These are phyloP conservation scores for Euphonia xanthogaster DNA, from an alignment of 2,797 vertebrate species.

Conservation along the genomic window DNA sequence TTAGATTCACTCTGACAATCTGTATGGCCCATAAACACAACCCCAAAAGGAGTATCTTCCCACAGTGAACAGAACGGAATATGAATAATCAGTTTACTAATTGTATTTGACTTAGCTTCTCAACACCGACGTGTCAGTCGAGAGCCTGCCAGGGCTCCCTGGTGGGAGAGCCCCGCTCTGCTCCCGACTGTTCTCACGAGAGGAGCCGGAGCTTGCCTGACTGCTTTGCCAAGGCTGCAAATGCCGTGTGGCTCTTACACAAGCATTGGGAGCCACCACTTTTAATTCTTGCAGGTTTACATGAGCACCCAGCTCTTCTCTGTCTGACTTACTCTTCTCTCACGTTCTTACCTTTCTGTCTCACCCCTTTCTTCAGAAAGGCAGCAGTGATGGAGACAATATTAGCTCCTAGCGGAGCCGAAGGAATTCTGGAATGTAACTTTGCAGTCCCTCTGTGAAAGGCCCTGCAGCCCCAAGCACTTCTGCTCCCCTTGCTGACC, in stretches of 20 bases:
- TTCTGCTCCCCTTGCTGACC: neutral
- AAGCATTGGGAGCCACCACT: neutral
- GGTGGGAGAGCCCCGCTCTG: neutral
- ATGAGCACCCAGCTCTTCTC: neutral
- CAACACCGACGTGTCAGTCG: neutral
- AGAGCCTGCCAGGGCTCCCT: neutral
- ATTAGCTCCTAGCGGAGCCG: neutral
- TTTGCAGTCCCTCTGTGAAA: neutral
- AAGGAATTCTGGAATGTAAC: neutral
- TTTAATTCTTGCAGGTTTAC: neutral
- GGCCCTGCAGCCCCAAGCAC: neutral
- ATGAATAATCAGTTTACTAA: constrained; percentile 38
- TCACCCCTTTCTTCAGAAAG: neutral
- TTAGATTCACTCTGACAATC: constrained; percentile 1
- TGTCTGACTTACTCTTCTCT: neutral
- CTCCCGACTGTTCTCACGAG: fast-evolving
- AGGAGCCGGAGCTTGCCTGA: neutral
- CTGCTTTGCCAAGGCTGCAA: neutral
- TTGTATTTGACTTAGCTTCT: constrained; percentile 14
- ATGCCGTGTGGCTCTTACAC: neutral
- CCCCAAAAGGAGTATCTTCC: constrained; percentile 45
- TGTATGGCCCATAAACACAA: constrained; percentile 30
- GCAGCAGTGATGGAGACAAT: neutral
- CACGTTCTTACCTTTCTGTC: neutral
- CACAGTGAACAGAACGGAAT: constrained; percentile 17